Conservation (phyloP, 2,113 vertebrate species). For the Toxostoma redivivum region DNA sequence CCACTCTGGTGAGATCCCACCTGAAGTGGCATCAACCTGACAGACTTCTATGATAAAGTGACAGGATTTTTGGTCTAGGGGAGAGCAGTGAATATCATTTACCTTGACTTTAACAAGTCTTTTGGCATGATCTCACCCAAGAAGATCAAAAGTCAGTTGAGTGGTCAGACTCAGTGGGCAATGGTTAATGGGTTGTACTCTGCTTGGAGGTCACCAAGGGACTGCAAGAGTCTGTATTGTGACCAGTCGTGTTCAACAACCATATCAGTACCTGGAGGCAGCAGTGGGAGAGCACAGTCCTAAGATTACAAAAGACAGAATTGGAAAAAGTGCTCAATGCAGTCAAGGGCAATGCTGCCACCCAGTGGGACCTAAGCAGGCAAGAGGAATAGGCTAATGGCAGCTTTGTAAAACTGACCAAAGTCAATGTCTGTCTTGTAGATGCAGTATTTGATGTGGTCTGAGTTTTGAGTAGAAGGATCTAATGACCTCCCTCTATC, state of each 20-base stretch:
- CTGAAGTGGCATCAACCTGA: background rate
- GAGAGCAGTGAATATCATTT: background rate
- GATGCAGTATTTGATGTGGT: background rate
- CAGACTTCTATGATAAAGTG: background rate
- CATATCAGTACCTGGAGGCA: background rate
- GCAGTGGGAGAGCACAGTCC: background rate
- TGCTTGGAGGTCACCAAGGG: background rate
- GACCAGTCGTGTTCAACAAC: background rate
- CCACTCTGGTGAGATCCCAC: background rate
- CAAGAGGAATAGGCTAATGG: background rate
- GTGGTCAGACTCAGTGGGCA: background rate
- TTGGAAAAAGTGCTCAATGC: background rate
- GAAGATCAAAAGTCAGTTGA: background rate
- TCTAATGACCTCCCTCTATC: background rate
- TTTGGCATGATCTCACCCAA: background rate
- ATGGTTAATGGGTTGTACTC: background rate
- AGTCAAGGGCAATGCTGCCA: slow-evolving; percentile 44
- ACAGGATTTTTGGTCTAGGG: background rate
- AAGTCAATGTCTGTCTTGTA: background rate
- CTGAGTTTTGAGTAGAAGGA: background rate
- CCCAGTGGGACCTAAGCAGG: slow-evolving; percentile 33
- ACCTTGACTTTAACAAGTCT: background rate
- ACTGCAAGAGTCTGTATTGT: background rate
- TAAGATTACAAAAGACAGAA: background rate
- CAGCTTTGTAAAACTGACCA: background rate